Evolutionary conservation across 2,797 vertebrate species (phyloP).

Genomic region (Anomalospiza imberbis): DNA sequence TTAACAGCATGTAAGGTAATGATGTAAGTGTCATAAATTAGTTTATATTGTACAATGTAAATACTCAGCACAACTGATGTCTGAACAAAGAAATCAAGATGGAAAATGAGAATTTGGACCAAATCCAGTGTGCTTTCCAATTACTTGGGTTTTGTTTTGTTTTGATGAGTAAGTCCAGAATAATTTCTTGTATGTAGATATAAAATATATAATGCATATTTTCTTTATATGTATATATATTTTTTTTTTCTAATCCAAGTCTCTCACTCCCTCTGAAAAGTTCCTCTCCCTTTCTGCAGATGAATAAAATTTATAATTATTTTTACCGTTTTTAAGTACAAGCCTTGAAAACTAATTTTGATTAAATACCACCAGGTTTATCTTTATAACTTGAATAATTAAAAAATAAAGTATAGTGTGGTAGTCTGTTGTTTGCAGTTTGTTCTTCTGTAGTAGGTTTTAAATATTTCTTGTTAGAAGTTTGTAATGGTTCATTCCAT

Average conservation of each 20-base stretch:
- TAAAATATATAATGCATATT: not conserved
- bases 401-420: not conserved
- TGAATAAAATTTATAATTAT: not conserved
- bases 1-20: slow-evolving; percentile 68
- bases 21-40: slow-evolving; percentile 64
- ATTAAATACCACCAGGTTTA: not conserved
- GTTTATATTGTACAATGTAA: slow-evolving; percentile 65
- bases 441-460: too few relatives aligned
- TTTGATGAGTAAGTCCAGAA: not conserved
- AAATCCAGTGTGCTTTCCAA: not conserved
- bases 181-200: not conserved
- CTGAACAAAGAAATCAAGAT: slow-evolving; percentile 51
- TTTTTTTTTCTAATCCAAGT: not conserved
- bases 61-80: slow-evolving; percentile 35
- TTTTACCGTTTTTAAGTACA: not conserved
- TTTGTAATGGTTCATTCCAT: too few relatives aligned
- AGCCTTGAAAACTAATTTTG: not conserved
- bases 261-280: not conserved
- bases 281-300: not conserved
- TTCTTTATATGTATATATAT: not conserved
- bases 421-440: too few relatives aligned
- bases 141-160: not conserved
- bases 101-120: slow-evolving; percentile 15
- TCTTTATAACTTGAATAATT: not conserved
- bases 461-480: too few relatives aligned